A percentile compares a stretch with the other conserved stretches of the same genome.
Evolutionary conservation across 2,797 vertebrate species (phyloP).

Genomic region (Cynopterus sphinx): DNA sequence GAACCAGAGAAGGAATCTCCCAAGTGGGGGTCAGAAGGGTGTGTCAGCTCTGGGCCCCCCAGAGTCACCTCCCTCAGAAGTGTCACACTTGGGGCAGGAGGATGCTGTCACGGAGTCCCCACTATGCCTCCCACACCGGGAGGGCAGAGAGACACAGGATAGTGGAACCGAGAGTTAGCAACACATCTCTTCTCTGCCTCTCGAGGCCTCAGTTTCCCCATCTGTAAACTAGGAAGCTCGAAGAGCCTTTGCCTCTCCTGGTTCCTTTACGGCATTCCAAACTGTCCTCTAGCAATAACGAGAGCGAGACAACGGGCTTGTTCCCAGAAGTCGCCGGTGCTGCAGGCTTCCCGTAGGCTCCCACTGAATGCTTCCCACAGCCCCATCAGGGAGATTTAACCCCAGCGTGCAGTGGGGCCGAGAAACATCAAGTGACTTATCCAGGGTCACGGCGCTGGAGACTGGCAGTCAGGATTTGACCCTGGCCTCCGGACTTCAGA

Average conservation of each 20-base stretch:
- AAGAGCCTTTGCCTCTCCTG: background rate
- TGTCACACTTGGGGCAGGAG: background rate
- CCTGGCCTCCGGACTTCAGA: background rate
- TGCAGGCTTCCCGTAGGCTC: fast-evolving
- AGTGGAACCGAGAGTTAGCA: background rate
- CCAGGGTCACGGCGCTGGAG: background rate
- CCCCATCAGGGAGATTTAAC: too few species aligned
- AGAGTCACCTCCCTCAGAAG: fast-evolving
- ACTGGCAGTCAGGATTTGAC: background rate
- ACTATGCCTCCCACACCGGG: fast-evolving
- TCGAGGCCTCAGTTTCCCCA: constrained; percentile 28
- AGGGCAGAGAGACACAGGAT: background rate
- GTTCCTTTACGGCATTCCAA: background rate
- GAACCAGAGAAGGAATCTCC: background rate
- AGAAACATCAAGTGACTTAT: background rate
- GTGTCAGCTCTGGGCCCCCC: fast-evolving
- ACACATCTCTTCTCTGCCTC: background rate
- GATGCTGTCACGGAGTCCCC: background rate
- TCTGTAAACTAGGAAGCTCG: background rate
- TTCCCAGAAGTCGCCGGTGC: background rate
- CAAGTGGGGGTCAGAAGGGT: background rate
- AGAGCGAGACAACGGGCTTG: background rate
- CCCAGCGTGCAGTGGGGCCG: background rate
- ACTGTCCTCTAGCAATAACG: background rate
- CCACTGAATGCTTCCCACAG: fast-evolving